Evolutionary conservation across 2,888 invertebrate genomes (phyloP).

Genomic region (Noctua janthina): DNA sequence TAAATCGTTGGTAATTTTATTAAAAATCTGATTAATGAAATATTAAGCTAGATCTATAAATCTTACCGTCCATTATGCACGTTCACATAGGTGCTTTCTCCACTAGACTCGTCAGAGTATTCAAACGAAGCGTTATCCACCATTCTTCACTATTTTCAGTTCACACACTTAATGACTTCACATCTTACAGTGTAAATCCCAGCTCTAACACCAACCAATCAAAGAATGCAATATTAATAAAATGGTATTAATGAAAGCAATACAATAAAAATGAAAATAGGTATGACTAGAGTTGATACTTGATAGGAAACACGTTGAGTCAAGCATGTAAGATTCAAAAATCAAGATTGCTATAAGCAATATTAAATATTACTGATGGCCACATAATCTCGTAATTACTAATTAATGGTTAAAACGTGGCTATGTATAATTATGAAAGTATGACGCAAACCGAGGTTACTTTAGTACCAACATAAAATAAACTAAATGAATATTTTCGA

Average conservation of each 20-base stretch:
- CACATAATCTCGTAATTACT: constrained; percentile 30
- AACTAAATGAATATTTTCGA: constrained; percentile 17
- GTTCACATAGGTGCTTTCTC: constrained; percentile 72
- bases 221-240: constrained; percentile 24
- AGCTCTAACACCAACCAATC: constrained; percentile 27
- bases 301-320: constrained; percentile 5
- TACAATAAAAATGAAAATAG: constrained; percentile 24
- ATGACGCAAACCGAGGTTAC: constrained; percentile 20
- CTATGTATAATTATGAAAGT: constrained; percentile 15
- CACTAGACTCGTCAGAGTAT: constrained; percentile 85
- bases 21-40: neutral
- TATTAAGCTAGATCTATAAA: constrained; percentile 21
- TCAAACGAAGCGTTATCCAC: constrained; percentile 88
- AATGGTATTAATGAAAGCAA: neutral
- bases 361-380: constrained; percentile 19
- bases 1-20: neutral
- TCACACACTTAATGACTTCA: constrained; percentile 62
- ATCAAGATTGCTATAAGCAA: constrained; percentile 23
- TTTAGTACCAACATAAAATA: constrained; percentile 17
- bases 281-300: constrained; percentile 15
- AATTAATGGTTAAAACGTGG: constrained; percentile 38
- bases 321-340: constrained; percentile 15
- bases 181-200: constrained; percentile 62
- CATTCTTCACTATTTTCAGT: constrained; percentile 74
- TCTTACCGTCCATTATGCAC: constrained; percentile 79